phyloP scores from a whole-genome alignment of 35 echinoderm and acorn worm species.

The Patiria miniata region DNA sequence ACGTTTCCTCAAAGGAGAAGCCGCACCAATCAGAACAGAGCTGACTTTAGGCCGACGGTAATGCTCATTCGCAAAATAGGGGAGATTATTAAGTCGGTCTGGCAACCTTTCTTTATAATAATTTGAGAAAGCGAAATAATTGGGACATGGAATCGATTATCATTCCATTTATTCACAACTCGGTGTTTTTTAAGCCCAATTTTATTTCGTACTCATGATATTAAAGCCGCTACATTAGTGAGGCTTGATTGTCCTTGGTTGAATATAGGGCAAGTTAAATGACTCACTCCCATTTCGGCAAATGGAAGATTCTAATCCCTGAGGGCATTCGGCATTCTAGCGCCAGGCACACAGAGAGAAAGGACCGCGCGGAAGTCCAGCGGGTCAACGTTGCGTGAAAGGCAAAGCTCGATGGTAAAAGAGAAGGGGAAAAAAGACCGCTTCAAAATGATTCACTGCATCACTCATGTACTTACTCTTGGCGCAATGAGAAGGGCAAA shows the following conservation, averaged over 20 bases:
- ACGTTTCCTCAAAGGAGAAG: constrained; percentile 96
- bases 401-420: constrained; percentile 21
- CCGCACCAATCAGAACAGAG: constrained; percentile 93
- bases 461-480: constrained; percentile 31
- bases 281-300: neutral
- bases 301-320: neutral
- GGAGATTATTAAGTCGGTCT: neutral
- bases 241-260: neutral
- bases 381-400: constrained; percentile 46
- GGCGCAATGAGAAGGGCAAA: constrained; percentile 1
- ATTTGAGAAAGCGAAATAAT: neutral
- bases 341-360: constrained; percentile 33
- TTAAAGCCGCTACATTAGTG: neutral
- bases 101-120: neutral
- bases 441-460: constrained; percentile 27
- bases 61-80: constrained; percentile 52
- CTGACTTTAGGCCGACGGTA: constrained; percentile 25
- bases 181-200: neutral
- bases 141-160: neutral
- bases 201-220: neutral
- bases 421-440: constrained; percentile 30
- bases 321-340: constrained; percentile 30
- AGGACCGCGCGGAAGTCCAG: constrained; percentile 48
- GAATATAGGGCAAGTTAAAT: neutral
- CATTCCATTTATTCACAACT: neutral